Evolutionary conservation across 2,797 vertebrate genomes (phyloP), one percentile per base, ranked within the genome.

Genomic region (Fundulus diaphanus): DNA sequence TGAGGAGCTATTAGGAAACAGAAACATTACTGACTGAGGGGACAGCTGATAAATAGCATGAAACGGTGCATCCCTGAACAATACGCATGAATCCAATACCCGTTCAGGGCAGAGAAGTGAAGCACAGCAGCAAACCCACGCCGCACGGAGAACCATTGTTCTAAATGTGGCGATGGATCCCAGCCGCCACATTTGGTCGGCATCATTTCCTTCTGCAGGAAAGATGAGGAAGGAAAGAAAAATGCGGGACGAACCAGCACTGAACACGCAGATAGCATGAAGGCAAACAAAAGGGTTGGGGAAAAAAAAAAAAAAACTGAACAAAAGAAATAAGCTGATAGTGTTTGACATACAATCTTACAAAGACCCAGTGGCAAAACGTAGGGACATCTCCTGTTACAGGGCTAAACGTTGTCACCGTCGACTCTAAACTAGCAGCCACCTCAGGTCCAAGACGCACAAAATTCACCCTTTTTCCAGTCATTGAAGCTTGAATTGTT

Each of bases 121-220:
- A 76, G 74, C 11, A 1, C 51, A 7, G 20, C 18, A 18, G n/a
- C 37, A 54, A 33, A 79, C 56, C n/a, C 66, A 24, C 2, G 29
- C 15, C 46, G 48, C 29, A 42, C 27, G n/a, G 20, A 79, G 56
- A 54, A 29, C 22, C 56, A 24, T 76, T 78, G 70, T 56, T 72
- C 42, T 68, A 51, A 72, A 76, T 44, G 33, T 63, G n/a, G 15
- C 37, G 66, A 61, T 27, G 11, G 35, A 68, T 72, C 33, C 66
- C 42, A 59, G 77, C 6, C 29, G 63, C 59, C 40, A 59, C 77
- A 68, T 75, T 82, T 73, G n/a, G 27, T 68, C 49, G 70, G 69
- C 31, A 69, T 77, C 75, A 71, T 83, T 88, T 85, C 78, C 80
- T 68, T 77, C 44, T 51, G 40, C 78, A 79, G 74, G 75, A 87